These are phyloP conservation scores for Eudasyphora cyanicolor DNA, from an alignment of 2,888 invertebrate species.

Conservation along the genomic window DNA sequence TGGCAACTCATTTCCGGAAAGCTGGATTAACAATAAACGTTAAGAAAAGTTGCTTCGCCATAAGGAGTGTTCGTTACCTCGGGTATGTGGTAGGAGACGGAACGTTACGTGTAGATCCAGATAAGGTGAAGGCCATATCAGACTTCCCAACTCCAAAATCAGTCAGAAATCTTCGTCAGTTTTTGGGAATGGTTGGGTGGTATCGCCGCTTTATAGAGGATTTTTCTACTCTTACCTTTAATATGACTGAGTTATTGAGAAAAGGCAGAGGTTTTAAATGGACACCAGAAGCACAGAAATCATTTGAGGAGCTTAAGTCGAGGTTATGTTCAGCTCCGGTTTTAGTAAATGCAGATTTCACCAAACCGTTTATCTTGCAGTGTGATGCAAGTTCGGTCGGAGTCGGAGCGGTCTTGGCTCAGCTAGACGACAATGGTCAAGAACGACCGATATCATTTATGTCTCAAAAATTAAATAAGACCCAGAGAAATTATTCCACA, in stretches of 20 bases:
- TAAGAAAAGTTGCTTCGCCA: too few relatives aligned
- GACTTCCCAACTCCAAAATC: constrained; percentile 28
- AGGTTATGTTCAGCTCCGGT: neutral
- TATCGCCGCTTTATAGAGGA: neutral
- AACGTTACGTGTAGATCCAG: constrained; percentile 1
- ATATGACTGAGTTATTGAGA: neutral
- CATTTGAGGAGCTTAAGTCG: neutral
- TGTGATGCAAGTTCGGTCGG: neutral
- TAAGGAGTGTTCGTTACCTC: constrained; percentile 22
- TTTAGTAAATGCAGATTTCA: neutral
- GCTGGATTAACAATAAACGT: too few relatives aligned
- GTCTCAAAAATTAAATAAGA: constrained; percentile 55
- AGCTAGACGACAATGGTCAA: neutral
- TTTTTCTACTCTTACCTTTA: neutral
- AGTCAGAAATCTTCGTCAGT: neutral
- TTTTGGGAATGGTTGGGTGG: too few relatives aligned
- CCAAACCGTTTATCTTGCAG: neutral
- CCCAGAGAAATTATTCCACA: constrained; percentile 56
- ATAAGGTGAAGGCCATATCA: too few relatives aligned
- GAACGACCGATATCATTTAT: neutral
- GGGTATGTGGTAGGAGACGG: constrained; percentile 38
- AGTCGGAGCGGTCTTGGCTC: neutral
- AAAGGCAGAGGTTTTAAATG: neutral
- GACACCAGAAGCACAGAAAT: neutral
- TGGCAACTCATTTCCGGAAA: neutral